These are phyloP conservation scores for Bryconaethiops microstoma DNA, from an alignment of 2,797 vertebrate species.

Conservation along the genomic window DNA sequence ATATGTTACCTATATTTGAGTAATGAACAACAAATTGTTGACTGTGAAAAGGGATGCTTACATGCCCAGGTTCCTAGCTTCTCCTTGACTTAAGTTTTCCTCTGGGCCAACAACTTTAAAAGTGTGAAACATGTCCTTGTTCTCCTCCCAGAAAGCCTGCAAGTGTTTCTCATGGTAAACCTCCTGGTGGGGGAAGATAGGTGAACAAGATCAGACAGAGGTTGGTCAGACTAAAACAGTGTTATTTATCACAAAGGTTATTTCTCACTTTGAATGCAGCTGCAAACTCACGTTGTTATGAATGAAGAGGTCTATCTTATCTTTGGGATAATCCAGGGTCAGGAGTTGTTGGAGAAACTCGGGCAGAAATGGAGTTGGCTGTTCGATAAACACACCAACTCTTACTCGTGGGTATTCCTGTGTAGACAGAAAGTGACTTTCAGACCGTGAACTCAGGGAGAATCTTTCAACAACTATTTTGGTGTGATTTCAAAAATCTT, in stretches of 20 bases:
- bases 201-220: slow-evolving; percentile 50
- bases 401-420: slow-evolving; percentile 89
- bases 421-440: slow-evolving; percentile 59
- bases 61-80: slow-evolving; percentile 99
- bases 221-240: neutral
- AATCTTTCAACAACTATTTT: neutral
- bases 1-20: slow-evolving; percentile 11
- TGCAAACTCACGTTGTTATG: slow-evolving; percentile 91
- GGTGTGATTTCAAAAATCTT: no score
- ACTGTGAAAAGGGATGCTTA: slow-evolving; percentile 67
- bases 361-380: slow-evolving; percentile 93
- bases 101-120: slow-evolving; percentile 97
- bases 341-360: slow-evolving; percentile 89
- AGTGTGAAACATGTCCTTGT: slow-evolving; percentile 81
- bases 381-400: slow-evolving; percentile 93
- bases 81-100: slow-evolving; percentile 92
- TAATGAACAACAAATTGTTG: slow-evolving; percentile 7
- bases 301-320: slow-evolving; percentile 88
- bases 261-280: neutral
- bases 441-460: neutral
- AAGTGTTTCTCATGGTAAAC: slow-evolving; percentile 98
- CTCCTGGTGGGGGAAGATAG: slow-evolving; percentile 77
- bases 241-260: neutral
- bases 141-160: slow-evolving; percentile 92
- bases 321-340: slow-evolving; percentile 89